Conservation (phyloP, 2,888 invertebrate species). For the Yponomeuta evonymella region DNA sequence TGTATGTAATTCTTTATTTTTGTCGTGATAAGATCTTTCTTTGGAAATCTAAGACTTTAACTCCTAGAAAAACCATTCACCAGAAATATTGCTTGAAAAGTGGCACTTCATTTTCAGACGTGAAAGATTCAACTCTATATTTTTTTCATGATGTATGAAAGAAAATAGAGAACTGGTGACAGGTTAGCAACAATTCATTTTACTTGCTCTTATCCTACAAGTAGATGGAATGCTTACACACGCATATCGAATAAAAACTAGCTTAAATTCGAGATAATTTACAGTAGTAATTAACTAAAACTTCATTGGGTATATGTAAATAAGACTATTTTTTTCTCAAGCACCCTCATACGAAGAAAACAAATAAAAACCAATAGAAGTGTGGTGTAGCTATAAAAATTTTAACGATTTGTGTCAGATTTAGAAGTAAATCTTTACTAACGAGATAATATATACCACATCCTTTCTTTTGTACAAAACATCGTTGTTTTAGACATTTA, state of each 20-base stretch:
- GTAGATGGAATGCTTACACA: slow-evolving; percentile 1
- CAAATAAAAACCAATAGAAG: background rate
- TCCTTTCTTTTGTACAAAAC: background rate
- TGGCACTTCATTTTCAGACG: too few relatives aligned
- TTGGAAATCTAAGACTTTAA: too few relatives aligned
- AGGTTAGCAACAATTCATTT: background rate
- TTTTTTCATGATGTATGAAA: too few relatives aligned
- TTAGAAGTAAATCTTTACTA: background rate
- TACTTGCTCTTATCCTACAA: background rate
- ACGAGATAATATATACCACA: background rate
- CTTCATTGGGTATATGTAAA: background rate
- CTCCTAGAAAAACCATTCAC: too few relatives aligned
- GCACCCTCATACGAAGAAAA: background rate
- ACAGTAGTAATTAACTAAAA: background rate
- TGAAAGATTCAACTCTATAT: too few relatives aligned
- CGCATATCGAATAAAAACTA: background rate
- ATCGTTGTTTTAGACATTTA: background rate
- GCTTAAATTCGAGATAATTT: background rate
- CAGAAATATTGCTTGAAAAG: too few relatives aligned
- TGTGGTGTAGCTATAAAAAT: background rate
- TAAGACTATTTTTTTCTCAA: background rate
- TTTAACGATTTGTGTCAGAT: background rate
- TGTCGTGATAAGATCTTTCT: too few relatives aligned
- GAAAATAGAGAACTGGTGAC: background rate
- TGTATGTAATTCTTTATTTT: too few relatives aligned